phyloP scores from a whole-genome alignment of 1,140 invertebrate genomes.

The Triops cancriformis region DNA sequence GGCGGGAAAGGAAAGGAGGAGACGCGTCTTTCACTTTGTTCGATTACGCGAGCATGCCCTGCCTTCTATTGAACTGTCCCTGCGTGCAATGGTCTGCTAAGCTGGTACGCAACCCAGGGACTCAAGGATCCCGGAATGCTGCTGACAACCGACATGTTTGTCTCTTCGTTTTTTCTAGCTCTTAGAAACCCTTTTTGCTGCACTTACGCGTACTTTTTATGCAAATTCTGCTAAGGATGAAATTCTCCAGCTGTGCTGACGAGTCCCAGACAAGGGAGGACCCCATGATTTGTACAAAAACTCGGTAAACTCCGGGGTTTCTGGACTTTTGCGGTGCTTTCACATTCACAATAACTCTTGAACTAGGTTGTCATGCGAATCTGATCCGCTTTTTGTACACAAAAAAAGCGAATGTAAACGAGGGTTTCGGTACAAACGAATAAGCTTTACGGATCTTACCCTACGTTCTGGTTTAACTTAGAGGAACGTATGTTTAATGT shows the following conservation, averaged over 20 bases:
- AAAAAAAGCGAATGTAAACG: no score
- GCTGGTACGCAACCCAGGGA: background rate
- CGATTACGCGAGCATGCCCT: background rate
- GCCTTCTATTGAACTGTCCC: background rate
- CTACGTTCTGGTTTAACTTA: no score
- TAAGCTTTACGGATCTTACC: no score
- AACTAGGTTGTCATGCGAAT: no score
- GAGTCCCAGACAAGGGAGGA: background rate
- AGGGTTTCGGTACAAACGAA: no score
- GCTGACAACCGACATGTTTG: slow-evolving; percentile 1
- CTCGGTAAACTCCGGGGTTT: background rate
- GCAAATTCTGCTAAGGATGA: background rate
- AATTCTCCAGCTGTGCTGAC: slow-evolving; percentile 4
- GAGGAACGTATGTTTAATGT: no score
- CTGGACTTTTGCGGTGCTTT: background rate
- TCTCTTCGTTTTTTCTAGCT: background rate
- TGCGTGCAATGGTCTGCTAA: background rate
- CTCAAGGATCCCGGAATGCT: background rate
- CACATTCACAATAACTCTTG: no score
- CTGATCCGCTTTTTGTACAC: no score
- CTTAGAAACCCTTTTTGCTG: background rate
- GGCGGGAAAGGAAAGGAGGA: background rate
- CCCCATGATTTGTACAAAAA: background rate
- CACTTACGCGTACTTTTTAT: background rate
- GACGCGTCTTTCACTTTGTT: background rate